phyloP scores from a whole-genome alignment of 2,888 invertebrate genomes.

The Pediacus dermestoides region DNA sequence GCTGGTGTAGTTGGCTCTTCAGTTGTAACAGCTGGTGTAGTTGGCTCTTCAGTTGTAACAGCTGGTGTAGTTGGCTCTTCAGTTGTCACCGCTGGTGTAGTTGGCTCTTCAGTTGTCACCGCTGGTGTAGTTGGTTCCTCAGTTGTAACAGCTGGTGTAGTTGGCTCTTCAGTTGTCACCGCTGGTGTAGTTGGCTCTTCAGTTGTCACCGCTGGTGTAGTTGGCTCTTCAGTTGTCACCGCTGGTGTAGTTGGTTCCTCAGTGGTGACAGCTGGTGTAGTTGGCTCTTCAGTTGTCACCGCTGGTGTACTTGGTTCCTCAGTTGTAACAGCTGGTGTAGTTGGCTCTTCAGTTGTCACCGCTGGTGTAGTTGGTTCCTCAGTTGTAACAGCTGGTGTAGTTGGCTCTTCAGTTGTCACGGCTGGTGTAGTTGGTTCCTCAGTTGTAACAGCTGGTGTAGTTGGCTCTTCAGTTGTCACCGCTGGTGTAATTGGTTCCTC shows the following conservation, averaged over 20 bases:
- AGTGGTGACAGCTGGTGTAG: constrained; percentile 1
- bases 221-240: constrained; percentile 26
- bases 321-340: constrained; percentile 7
- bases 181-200: constrained; percentile 7
- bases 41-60: constrained; percentile 6
- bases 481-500: constrained; percentile 6
- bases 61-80: constrained; percentile 11
- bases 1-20: neutral
- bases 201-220: constrained; percentile 1
- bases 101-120: constrained; percentile 37
- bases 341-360: constrained; percentile 6
- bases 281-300: constrained; percentile 16
- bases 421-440: neutral
- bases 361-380: constrained; percentile 11
- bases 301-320: neutral
- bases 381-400: constrained; percentile 30
- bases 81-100: constrained; percentile 30
- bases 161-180: neutral
- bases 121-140: neutral
- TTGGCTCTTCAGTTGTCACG: constrained; percentile 37
- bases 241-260: constrained; percentile 43
- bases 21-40: constrained; percentile 7
- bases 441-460: constrained; percentile 16
- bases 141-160: constrained; percentile 16
- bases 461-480: neutral